A percentile compares a stretch with the other conserved stretches of the same genome.
phyloP scores from a whole-genome alignment of 2,888 invertebrate genomes.

The Halictus quadricinctus region DNA sequence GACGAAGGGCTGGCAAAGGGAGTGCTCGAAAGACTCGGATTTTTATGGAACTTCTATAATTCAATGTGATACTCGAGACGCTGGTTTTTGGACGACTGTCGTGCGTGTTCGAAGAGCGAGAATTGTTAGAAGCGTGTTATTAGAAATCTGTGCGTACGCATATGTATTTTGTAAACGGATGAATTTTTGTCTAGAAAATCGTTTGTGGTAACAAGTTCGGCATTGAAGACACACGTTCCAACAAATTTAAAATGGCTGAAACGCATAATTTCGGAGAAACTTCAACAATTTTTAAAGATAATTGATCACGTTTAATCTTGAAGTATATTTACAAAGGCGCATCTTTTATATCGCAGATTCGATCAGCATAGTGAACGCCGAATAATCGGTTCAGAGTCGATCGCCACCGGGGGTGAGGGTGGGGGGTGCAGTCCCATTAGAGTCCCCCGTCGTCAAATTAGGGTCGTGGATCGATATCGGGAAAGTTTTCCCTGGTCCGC shows the following conservation, averaged over 20 bases:
- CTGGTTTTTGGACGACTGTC: background rate
- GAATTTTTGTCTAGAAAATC: no score
- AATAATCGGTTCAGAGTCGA: background rate
- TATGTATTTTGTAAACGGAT: no score
- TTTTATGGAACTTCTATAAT: background rate
- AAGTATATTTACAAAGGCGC: background rate
- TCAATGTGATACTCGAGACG: background rate
- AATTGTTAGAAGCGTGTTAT: background rate
- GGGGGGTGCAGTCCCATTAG: background rate
- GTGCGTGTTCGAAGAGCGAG: background rate
- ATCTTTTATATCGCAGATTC: background rate
- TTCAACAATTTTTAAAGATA: no score
- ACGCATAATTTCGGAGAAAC: no score
- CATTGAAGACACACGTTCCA: no score
- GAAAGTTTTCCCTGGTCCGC: background rate
- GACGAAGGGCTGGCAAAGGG: background rate
- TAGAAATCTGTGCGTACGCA: no score
- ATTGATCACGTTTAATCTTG: no score
- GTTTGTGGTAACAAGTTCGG: no score
- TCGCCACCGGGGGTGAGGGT: background rate
- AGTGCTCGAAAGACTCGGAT: background rate
- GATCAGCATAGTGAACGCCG: background rate
- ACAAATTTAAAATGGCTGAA: no score
- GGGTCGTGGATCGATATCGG: slow-evolving; percentile 1
- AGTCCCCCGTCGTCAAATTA: background rate